Conservation (phyloP, 2,888 invertebrate species). For the Cistogaster globosa region DNA sequence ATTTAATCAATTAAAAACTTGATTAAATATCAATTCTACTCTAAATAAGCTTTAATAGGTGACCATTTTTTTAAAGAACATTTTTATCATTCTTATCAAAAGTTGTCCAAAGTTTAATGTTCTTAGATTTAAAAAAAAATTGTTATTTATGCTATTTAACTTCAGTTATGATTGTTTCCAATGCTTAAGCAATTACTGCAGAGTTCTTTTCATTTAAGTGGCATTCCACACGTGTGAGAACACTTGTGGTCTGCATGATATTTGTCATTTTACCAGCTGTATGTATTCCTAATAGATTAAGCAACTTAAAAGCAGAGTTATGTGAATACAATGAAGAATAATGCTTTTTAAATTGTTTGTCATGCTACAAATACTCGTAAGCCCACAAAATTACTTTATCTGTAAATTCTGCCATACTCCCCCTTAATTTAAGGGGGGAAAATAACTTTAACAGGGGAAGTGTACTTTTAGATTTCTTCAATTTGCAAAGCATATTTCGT, state of each 20-base stretch:
- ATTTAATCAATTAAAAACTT: too few relatives aligned
- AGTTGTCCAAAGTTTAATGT: too few relatives aligned
- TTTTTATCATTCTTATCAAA: too few relatives aligned
- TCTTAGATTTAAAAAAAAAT: too few relatives aligned
- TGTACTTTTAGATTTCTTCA: background rate
- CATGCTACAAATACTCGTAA: conserved; percentile 1
- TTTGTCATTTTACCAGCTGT: too few relatives aligned
- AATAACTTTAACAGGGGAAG: background rate
- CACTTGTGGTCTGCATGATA: background rate
- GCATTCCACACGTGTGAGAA: conserved; percentile 9
- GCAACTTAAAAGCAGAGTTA: conserved; percentile 22
- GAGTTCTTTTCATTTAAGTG: conserved; percentile 47
- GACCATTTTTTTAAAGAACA: too few relatives aligned
- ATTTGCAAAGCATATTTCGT: conserved; percentile 13
- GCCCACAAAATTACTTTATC: background rate
- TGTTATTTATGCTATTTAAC: background rate
- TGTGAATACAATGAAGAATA: conserved; percentile 67
- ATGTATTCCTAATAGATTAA: conserved; percentile 28
- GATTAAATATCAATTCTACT: too few relatives aligned
- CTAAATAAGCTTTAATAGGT: too few relatives aligned
- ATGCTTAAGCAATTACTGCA: conserved; percentile 20
- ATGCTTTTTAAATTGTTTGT: conserved; percentile 60
- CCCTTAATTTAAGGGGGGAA: background rate
- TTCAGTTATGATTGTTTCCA: background rate
- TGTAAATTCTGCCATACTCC: background rate